phyloP scores from a whole-genome alignment of 1,140 invertebrate genomes.

The Drosophila ambigua region DNA sequence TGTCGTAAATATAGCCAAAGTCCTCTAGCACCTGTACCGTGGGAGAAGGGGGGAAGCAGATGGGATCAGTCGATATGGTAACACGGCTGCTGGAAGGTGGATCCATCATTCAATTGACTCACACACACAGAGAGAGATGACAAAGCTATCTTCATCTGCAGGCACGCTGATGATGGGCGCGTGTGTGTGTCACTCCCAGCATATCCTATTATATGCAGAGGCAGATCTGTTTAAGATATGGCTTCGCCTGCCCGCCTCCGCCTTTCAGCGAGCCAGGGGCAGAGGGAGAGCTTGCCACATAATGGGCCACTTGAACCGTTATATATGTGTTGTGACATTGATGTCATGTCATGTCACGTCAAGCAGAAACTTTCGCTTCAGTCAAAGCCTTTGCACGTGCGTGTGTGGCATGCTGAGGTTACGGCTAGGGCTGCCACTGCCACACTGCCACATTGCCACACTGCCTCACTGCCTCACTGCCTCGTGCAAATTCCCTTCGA shows the following conservation, averaged over 20 bases:
- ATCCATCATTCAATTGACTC: too few relatives aligned
- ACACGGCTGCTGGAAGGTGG: too few relatives aligned
- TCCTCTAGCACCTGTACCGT: constrained; percentile 91
- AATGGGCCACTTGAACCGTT: constrained; percentile 44
- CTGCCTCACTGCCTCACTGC: constrained; percentile 8
- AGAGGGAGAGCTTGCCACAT: constrained; percentile 10
- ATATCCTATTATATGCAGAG: constrained; percentile 60
- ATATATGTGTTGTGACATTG: constrained; percentile 64
- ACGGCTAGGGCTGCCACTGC: constrained; percentile 21
- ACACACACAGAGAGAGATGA: constrained; percentile 1
- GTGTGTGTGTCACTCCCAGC: constrained; percentile 19
- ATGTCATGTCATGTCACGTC: constrained; percentile 73
- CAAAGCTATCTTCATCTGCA: not conserved
- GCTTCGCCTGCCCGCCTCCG: constrained; percentile 54
- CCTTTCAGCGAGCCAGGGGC: constrained; percentile 19
- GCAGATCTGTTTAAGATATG: constrained; percentile 70
- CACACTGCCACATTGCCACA: not conserved
- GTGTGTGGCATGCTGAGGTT: constrained; percentile 17
- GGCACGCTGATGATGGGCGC: constrained; percentile 8
- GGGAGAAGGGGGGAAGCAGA: constrained; percentile 3
- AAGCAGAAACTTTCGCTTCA: constrained; percentile 45
- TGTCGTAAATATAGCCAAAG: constrained; percentile 96
- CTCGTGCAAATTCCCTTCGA: constrained; percentile 1
- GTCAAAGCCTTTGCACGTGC: constrained; percentile 4
- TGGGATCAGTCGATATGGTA: too few relatives aligned